Evolutionary conservation across 1,140 invertebrate species (phyloP).

Genomic region (Atta colombica): DNA sequence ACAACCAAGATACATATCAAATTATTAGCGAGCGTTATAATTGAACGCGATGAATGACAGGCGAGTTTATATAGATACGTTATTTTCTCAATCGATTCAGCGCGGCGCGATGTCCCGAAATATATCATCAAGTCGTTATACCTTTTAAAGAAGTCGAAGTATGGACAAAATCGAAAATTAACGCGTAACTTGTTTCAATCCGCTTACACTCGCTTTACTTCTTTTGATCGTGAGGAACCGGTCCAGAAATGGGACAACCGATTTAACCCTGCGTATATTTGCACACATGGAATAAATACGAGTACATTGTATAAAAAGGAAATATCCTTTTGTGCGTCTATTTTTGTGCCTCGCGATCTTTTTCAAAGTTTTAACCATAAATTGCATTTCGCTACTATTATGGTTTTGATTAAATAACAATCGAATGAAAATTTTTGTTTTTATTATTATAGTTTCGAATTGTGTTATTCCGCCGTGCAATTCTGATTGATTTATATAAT

Average conservation of each 20-base stretch:
- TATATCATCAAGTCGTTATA: neutral
- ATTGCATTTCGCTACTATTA: conserved; percentile 39
- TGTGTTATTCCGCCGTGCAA: neutral
- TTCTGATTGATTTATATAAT: neutral
- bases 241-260: conserved; percentile 69
- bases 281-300: conserved; percentile 19
- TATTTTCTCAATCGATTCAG: too few species aligned
- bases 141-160: neutral
- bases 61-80: too few species aligned
- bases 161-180: conserved; percentile 61
- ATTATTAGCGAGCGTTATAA: too few species aligned
- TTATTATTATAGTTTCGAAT: too few species aligned
- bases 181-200: conserved; percentile 28
- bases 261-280: conserved; percentile 55
- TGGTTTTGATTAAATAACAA: neutral
- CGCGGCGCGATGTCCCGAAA: neutral
- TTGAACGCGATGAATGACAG: too few species aligned
- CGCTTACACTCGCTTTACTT: conserved; percentile 59
- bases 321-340: conserved; percentile 7
- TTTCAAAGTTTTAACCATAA: neutral
- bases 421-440: neutral
- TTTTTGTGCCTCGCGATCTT: neutral
- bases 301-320: neutral
- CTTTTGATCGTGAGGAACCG: conserved; percentile 64
- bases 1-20: too few species aligned